Conservation (phyloP, 2,888 invertebrate species). For the Melanophora roralis region DNA sequence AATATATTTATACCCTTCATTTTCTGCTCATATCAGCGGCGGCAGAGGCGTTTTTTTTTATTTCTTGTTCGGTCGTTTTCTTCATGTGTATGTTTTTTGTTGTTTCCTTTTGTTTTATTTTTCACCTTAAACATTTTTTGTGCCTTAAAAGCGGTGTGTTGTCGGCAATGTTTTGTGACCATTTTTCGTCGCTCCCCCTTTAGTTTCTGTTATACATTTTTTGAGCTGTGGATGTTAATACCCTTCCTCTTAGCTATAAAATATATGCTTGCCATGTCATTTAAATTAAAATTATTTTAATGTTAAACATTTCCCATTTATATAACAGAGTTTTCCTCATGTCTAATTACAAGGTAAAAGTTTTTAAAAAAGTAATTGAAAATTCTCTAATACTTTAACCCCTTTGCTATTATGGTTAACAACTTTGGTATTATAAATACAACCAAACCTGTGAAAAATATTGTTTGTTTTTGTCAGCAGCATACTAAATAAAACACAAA, state of each 20-base stretch:
- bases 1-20: no score
- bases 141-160: slow-evolving; percentile 48
- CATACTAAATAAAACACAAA: no score
- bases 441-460: no score
- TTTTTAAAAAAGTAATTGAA: no score
- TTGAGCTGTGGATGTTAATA: not conserved
- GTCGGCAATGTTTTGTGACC: slow-evolving; percentile 46
- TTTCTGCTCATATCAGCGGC: slow-evolving; percentile 11
- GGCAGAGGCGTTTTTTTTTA: slow-evolving; percentile 35
- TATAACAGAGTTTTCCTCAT: no score
- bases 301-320: no score
- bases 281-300: slow-evolving; percentile 19
- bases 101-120: slow-evolving; percentile 52
- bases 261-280: not conserved
- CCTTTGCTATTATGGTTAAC: no score
- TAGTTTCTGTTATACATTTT: not conserved
- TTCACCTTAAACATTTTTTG: slow-evolving; percentile 41
- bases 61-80: slow-evolving; percentile 49
- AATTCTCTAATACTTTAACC: no score
- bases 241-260: not conserved
- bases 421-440: no score
- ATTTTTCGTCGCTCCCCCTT: not conserved
- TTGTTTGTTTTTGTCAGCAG: no score
- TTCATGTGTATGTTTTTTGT: slow-evolving; percentile 50
- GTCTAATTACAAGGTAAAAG: no score